Conservation (phyloP, 2,797 vertebrate species). For the Argyrosomus regius region DNA sequence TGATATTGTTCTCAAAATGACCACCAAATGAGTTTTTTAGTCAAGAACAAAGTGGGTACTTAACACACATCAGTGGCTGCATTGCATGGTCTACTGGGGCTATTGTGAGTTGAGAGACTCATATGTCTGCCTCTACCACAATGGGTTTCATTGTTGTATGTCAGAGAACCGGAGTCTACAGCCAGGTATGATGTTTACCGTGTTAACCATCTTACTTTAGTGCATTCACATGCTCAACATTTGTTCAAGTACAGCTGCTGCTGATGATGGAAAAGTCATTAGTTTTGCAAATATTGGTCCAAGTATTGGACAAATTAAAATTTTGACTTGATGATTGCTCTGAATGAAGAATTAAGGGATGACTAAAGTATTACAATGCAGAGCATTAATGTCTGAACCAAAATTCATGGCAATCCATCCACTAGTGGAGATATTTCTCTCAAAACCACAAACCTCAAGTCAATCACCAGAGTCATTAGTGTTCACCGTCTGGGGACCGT, state of each 20-base stretch:
- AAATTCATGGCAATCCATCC: not conserved
- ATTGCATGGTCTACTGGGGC: not conserved
- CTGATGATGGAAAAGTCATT: not conserved
- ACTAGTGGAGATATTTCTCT: not conserved
- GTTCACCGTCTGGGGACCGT: not conserved
- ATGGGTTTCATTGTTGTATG: not conserved
- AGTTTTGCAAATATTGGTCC: too few relatives aligned
- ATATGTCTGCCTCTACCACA: not conserved
- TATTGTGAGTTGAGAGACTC: not conserved
- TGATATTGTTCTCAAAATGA: not conserved
- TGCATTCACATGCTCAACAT: too few relatives aligned
- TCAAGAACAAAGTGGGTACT: not conserved
- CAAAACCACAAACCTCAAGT: not conserved
- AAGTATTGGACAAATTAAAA: not conserved
- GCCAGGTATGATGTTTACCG: too few relatives aligned
- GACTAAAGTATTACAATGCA: not conserved
- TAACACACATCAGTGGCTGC: not conserved
- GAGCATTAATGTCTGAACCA: not conserved
- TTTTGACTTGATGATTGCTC: not conserved
- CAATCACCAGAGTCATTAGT: too few relatives aligned
- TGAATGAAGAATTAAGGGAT: not conserved
- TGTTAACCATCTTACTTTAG: not conserved
- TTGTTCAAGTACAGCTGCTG: not conserved
- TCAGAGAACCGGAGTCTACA: not conserved
- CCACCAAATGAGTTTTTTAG: not conserved